Conservation (phyloP, 2,888 invertebrate genomes). For the Bibio marci region DNA sequence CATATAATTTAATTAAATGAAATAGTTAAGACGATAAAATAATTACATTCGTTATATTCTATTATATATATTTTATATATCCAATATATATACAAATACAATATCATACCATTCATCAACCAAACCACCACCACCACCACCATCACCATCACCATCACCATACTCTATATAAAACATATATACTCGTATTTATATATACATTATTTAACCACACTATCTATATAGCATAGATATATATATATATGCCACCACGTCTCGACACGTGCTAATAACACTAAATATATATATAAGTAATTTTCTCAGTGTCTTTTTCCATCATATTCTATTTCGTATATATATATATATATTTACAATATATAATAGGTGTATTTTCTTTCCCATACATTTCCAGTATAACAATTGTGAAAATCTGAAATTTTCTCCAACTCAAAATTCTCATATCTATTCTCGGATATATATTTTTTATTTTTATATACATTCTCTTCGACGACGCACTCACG, state of each 20-base stretch:
- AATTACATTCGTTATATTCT: conserved; percentile 1
- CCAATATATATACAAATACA: too few relatives aligned
- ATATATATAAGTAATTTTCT: not conserved
- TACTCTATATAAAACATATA: too few relatives aligned
- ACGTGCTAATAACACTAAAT: conserved; percentile 2
- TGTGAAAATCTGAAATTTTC: not conserved
- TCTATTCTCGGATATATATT: too few relatives aligned
- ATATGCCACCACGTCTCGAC: conserved; percentile 1
- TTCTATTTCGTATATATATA: too few relatives aligned
- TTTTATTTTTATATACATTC: too few relatives aligned
- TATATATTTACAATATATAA: too few relatives aligned
- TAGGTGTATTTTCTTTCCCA: not conserved
- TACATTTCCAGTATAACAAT: not conserved
- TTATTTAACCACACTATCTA: not conserved
- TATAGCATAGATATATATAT: not conserved
- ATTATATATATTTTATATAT: too few relatives aligned
- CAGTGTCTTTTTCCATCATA: not conserved
- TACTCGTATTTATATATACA: too few relatives aligned
- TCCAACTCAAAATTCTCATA: not conserved
- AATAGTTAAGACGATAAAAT: conserved; percentile 2
- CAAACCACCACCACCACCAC: too few relatives aligned
- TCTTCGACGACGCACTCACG: too few relatives aligned
- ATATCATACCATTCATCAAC: not conserved
- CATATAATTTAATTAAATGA: not conserved
- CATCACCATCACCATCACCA: too few relatives aligned